phyloP scores from a whole-genome alignment of 1,140 invertebrate species.

The Zophobas morio region DNA sequence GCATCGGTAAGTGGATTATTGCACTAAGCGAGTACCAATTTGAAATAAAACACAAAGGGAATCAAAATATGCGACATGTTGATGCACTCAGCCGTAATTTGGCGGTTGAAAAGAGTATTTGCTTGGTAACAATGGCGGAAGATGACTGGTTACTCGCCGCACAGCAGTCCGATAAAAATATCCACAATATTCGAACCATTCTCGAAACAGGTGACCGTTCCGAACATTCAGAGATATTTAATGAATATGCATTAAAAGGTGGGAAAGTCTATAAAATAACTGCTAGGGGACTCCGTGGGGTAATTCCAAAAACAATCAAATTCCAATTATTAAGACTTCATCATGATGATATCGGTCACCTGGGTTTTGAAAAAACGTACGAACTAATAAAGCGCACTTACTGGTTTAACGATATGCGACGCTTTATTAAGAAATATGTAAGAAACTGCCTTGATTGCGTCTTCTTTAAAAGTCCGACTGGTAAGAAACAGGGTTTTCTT shows the following conservation, averaged over 20 bases:
- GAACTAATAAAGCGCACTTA: constrained; percentile 32
- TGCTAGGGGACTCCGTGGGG: not conserved
- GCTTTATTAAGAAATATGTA: constrained; percentile 50
- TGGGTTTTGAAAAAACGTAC: constrained; percentile 1
- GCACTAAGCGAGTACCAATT: constrained; percentile 58
- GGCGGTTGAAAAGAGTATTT: not conserved
- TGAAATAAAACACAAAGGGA: constrained; percentile 55
- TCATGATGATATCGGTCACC: constrained; percentile 49
- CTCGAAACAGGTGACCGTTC: not conserved
- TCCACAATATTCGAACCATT: constrained; percentile 12
- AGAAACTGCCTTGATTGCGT: constrained; percentile 35
- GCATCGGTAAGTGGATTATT: constrained; percentile 59
- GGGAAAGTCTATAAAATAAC: constrained; percentile 38
- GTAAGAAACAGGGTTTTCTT: constrained; percentile 40
- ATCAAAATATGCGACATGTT: constrained; percentile 51
- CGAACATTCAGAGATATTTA: constrained; percentile 22
- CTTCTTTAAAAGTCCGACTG: constrained; percentile 11
- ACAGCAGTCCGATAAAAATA: constrained; percentile 7
- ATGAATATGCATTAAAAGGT: constrained; percentile 17
- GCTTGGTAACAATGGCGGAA: constrained; percentile 4
- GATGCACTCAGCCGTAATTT: constrained; percentile 53
- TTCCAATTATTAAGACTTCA: constrained; percentile 39
- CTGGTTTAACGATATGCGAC: constrained; percentile 44
- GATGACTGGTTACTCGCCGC: constrained; percentile 38
- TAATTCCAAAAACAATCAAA: constrained; percentile 9